Evolutionary conservation across 2,797 vertebrate genomes (phyloP).

Genomic region (Synanceia verrucosa): DNA sequence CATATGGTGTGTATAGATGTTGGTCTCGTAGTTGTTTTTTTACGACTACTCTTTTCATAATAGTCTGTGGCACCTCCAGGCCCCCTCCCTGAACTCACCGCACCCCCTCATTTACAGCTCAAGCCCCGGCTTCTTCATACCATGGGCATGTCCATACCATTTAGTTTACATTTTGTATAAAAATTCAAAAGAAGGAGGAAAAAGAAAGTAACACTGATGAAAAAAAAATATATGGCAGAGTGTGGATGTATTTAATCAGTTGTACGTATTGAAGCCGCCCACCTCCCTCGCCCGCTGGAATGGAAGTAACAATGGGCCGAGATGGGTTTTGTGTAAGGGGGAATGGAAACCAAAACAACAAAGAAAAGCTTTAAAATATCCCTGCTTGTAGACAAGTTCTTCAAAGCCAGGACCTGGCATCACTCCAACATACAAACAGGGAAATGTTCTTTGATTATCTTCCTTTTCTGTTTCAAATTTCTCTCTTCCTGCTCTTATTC

Average conservation of each 20-base stretch:
- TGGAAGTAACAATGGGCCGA: constrained; percentile 85
- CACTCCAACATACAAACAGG: constrained; percentile 91
- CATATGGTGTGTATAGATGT: constrained; percentile 82
- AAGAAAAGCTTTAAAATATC: constrained; percentile 91
- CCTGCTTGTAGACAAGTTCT: constrained; percentile 93
- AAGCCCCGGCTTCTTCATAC: constrained; percentile 87
- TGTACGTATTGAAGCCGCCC: constrained; percentile 79
- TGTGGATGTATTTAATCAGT: constrained; percentile 71
- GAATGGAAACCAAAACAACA: constrained; percentile 62
- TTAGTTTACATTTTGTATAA: constrained; percentile 90
- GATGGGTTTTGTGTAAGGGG: constrained; percentile 86
- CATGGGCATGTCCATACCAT: constrained; percentile 88
- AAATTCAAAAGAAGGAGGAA: constrained; percentile 78
- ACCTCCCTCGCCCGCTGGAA: constrained; percentile 84
- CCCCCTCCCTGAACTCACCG: constrained; percentile 64
- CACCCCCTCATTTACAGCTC: constrained; percentile 84
- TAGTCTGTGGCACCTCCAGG: constrained; percentile 80
- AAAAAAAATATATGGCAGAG: constrained; percentile 86
- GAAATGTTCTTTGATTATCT: constrained; percentile 89
- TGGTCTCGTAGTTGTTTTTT: constrained; percentile 56
- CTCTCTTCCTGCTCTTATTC: constrained; percentile 78
- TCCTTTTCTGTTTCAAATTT: constrained; percentile 57
- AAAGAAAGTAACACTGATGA: constrained; percentile 91
- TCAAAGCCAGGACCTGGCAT: constrained; percentile 91
- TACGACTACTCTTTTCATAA: constrained; percentile 84